phyloP scores from a whole-genome alignment of 2,888 invertebrate species.

The Orchesella flavescens region DNA sequence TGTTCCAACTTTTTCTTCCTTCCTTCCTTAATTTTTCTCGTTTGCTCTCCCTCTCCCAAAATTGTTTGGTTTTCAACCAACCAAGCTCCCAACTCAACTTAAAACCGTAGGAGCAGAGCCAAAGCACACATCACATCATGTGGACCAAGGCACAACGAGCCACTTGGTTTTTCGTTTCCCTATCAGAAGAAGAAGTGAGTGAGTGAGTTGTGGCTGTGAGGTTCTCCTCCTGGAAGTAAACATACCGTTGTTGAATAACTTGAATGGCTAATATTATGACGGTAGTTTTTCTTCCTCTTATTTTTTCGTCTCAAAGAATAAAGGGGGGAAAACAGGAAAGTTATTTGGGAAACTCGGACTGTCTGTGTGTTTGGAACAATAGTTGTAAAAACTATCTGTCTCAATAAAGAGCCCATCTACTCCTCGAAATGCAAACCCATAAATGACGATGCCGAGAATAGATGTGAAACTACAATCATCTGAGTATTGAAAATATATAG shows the following conservation, averaged over 20 bases:
- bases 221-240: conserved; percentile 35
- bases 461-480: conserved; percentile 55
- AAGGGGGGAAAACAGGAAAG: conserved; percentile 24
- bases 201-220: conserved; percentile 16
- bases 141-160: conserved; percentile 15
- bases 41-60: conserved; percentile 23
- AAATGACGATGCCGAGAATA: conserved; percentile 62
- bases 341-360: conserved; percentile 56
- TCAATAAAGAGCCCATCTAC: conserved; percentile 69
- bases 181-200: background rate
- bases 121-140: conserved; percentile 23
- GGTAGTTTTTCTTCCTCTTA: conserved; percentile 36
- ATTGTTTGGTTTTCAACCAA: conserved; percentile 51
- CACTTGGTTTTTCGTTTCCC: background rate
- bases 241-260: conserved; percentile 42
- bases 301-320: conserved; percentile 9
- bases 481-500: conserved; percentile 32
- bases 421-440: conserved; percentile 66
- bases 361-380: conserved; percentile 63
- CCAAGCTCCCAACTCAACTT: background rate
- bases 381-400: conserved; percentile 70
- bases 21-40: conserved; percentile 50
- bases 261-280: conserved; percentile 59
- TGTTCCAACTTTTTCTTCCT: conserved; percentile 58
- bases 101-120: background rate